Evolutionary conservation across 2,888 invertebrate species (phyloP), one percentile per base, ranked within the genome.

Genomic region (Plusia festucae): DNA sequence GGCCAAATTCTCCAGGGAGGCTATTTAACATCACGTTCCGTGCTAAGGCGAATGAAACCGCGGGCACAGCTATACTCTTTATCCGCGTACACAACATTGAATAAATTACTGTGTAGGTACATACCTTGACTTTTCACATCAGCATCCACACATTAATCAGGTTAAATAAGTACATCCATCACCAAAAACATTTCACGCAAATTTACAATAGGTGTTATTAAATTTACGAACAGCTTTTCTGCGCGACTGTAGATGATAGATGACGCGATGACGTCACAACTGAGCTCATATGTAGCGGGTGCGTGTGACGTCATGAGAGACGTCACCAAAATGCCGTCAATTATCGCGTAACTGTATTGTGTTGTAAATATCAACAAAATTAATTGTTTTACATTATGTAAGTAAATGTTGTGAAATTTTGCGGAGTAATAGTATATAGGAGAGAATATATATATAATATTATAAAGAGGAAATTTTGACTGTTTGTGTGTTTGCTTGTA

Each of bases 251-350:
- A 59, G 60, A 60, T 76, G 78, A 76, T 75, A 59, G 63, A 78
- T 76, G 70, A 60, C 24, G 52, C 74, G 49, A 57, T 70, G 65
- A 74, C 75, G 60, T 60, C 57, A 75, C 34, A 73, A 73, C 74
- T 53, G 69, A 75, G 60, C 65, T 77, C 73, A 53, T 51, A 53
- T 56, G 62, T 61, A 65, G 51, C 65, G 44, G n/a, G 53, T 75
- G 74, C 27, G 0, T 18, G 63, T 76, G 75, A 74, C 73, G 60
- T 68, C 54, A 54, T 13, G 15, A 13, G 46, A 49, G 52, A 24
- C 49, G 49, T 51, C 74, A 73, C 78, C 62, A 78, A 78, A 78
- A 65, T 54, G 60, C 16, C 61, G 70, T 78, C 65, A 74, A 74
- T 78, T 74, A 60, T 74, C 51, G 16, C 52, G 51, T 51, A 15